phyloP scores from a whole-genome alignment of 2,797 vertebrate genomes.

The Balearica regulorum region DNA sequence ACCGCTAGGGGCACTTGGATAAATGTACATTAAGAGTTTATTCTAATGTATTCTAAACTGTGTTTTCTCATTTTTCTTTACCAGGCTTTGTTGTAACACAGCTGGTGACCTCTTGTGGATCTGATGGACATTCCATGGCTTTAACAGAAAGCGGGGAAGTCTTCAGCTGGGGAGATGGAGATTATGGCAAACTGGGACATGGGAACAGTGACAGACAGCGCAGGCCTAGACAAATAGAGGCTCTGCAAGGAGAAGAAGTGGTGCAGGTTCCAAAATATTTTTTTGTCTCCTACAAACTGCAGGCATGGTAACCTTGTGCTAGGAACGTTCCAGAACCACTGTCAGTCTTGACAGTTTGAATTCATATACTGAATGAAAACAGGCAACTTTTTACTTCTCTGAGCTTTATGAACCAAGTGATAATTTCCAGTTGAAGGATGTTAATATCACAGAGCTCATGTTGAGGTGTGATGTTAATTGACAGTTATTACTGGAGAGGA shows the following conservation, averaged over 20 bases:
- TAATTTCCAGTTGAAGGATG: neutral
- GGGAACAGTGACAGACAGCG: slow-evolving; percentile 85
- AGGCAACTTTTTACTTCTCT: neutral
- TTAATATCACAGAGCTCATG: neutral
- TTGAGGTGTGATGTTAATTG: neutral
- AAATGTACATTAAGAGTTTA: neutral
- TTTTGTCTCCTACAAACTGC: neutral
- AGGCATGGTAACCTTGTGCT: neutral
- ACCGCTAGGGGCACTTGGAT: neutral
- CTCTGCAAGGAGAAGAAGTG: slow-evolving; percentile 84
- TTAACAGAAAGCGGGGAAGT: slow-evolving; percentile 84
- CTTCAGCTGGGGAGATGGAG: slow-evolving; percentile 86
- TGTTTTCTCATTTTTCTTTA: neutral
- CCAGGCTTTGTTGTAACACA: slow-evolving; percentile 85
- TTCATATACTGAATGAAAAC: neutral
- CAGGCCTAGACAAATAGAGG: slow-evolving; percentile 82
- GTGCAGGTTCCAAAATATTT: slow-evolving; percentile 73
- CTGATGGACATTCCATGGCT: slow-evolving; percentile 85
- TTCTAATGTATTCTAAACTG: neutral
- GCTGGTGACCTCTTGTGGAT: slow-evolving; percentile 84
- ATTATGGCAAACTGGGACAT: slow-evolving; percentile 85
- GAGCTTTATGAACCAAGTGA: neutral
- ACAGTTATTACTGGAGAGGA: neutral
- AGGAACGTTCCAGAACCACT: neutral
- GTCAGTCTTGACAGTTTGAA: neutral